Conservation (phyloP, 2,888 invertebrate species). For the Morinoia aosen region DNA sequence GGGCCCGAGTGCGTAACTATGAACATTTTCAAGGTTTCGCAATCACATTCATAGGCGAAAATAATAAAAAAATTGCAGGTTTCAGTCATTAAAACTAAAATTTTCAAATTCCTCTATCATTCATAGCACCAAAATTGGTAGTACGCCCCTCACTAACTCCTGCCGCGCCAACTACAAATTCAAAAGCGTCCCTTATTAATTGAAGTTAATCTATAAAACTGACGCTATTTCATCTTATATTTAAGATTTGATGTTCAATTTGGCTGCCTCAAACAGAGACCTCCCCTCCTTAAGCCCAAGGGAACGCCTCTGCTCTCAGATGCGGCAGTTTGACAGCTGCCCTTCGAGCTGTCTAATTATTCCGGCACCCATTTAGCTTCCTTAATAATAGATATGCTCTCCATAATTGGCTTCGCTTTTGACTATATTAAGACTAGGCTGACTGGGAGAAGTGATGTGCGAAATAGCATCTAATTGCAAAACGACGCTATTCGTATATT, state of each 20-base stretch:
- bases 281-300: neutral
- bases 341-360: constrained; percentile 26
- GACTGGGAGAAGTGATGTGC: neutral
- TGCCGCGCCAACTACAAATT: no score
- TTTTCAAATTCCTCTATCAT: no score
- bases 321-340: constrained; percentile 37
- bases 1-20: no score
- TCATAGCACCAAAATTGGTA: no score
- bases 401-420: constrained; percentile 12
- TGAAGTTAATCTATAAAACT: no score
- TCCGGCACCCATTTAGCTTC: constrained; percentile 31
- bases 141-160: no score
- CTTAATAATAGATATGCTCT: constrained; percentile 26
- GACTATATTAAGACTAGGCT: neutral
- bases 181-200: no score
- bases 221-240: neutral
- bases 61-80: no score
- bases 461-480: neutral
- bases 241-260: neutral
- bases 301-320: neutral
- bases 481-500: neutral
- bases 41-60: no score
- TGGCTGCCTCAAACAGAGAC: neutral
- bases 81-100: no score
- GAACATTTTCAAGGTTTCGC: no score